Conservation (phyloP, 2,888 invertebrate genomes). For the Bimastos eiseni region DNA sequence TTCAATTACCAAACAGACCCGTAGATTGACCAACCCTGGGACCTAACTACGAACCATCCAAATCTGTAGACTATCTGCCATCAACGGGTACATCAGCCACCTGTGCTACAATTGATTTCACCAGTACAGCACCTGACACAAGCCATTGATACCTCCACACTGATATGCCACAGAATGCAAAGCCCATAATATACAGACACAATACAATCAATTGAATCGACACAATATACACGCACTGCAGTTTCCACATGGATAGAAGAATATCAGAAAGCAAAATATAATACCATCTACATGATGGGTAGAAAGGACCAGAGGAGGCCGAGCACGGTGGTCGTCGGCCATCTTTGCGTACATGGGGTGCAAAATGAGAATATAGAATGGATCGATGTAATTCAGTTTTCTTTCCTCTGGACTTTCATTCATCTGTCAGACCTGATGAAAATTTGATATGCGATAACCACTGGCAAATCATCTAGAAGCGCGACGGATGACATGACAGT, state of each 20-base stretch:
- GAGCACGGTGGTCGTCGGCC: neutral
- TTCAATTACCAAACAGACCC: conserved; percentile 13
- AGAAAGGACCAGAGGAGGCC: neutral
- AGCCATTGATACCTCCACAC: neutral
- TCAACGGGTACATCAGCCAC: neutral
- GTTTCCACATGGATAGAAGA: neutral
- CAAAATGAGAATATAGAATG: conserved; percentile 13
- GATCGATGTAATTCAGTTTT: conserved; percentile 13
- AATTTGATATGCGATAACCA: neutral
- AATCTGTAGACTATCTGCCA: neutral
- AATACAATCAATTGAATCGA: neutral
- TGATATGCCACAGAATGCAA: conserved; percentile 2
- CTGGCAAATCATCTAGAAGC: neutral
- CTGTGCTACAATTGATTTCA: neutral
- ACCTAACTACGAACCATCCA: neutral
- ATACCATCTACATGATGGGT: neutral
- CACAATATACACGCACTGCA: neutral
- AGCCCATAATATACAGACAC: neutral
- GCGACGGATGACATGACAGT: neutral
- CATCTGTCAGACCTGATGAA: conserved; percentile 13
- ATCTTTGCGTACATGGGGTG: neutral
- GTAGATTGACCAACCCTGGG: neutral
- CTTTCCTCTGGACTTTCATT: neutral
- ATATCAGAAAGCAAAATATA: neutral
- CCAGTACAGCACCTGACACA: neutral